These are phyloP conservation scores for Nephrotoma appendiculata DNA, from an alignment of 2,888 invertebrate genomes.

Conservation along the genomic window DNA sequence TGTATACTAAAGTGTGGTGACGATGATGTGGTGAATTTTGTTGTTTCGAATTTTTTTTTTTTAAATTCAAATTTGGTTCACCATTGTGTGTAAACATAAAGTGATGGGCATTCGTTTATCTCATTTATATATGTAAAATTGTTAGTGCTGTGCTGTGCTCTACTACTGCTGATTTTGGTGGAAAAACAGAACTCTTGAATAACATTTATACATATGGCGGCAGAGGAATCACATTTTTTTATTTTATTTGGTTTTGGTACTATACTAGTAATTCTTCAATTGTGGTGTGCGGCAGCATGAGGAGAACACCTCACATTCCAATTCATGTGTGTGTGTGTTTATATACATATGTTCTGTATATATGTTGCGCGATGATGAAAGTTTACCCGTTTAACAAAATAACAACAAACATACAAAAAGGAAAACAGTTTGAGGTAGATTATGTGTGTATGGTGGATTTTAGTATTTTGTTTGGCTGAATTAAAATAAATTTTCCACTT, in stretches of 20 bases:
- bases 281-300: neutral
- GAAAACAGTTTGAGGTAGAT: neutral
- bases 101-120: conserved; percentile 9
- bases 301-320: neutral
- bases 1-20: neutral
- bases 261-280: neutral
- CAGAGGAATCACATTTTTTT: neutral
- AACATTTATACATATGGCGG: neutral
- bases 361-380: neutral
- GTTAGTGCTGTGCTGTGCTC: neutral
- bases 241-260: neutral
- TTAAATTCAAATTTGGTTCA: conserved; percentile 9
- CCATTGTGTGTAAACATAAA: conserved; percentile 10
- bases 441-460: neutral
- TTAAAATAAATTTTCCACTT: neutral
- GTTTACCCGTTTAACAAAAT: neutral
- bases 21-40: conserved; percentile 4
- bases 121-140: neutral
- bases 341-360: neutral
- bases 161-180: neutral
- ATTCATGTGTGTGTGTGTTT: neutral
- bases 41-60: neutral
- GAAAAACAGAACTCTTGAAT: neutral
- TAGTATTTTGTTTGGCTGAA: neutral
- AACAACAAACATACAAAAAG: neutral